Evolutionary conservation across 1,140 invertebrate genomes (phyloP), one percentile per base, ranked within the genome.

Genomic region (Drosophila ficusphila): DNA sequence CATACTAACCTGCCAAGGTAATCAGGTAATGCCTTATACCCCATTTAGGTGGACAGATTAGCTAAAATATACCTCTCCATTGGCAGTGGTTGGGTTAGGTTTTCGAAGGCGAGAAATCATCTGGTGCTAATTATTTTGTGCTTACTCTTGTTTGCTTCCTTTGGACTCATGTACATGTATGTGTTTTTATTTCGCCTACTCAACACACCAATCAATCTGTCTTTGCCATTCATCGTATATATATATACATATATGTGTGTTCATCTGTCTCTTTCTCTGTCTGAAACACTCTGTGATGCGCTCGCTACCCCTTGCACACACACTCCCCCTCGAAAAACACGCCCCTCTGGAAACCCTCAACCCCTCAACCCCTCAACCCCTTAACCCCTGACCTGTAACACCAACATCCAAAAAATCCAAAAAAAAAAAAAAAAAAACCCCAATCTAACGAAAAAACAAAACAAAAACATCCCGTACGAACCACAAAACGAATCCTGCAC

Each of bases 91-190:
- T 46, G 21, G 42, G 6, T 27, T 11, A 27, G 9, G 14, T 5
- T 7, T 29, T 27, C 6, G n/a, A 4, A 6, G 19, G 7, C 29
- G 48, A 41, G 25, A 53, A 31, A 60, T 46, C 48, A 60, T 69
- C 69, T 58, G 60, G 58, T 67, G 76, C 77, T 79, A 78, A 79
- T 79, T 81, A 76, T 79, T 19, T 81, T 79, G 65, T 76, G 72
- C 51, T 71, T 78, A 49, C 65, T 81, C 29, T 25, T 16, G 47
- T 7, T 53, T 16, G 16, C 29, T 52, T 14, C 34, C 6, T 31
- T 27, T 42, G 42, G 23, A 44, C 27, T 44, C 12, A 23, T 44
- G 29, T 49, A 27, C 12, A 23, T 44, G 29, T 49, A 27, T 41
- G 4, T 51, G 49, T 39, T 14, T 46, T 53, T n/a, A n/a, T n/a